Evolutionary conservation across 92 coral and sea anemone species (phyloP).

Genomic region (Phenganax marumi): DNA sequence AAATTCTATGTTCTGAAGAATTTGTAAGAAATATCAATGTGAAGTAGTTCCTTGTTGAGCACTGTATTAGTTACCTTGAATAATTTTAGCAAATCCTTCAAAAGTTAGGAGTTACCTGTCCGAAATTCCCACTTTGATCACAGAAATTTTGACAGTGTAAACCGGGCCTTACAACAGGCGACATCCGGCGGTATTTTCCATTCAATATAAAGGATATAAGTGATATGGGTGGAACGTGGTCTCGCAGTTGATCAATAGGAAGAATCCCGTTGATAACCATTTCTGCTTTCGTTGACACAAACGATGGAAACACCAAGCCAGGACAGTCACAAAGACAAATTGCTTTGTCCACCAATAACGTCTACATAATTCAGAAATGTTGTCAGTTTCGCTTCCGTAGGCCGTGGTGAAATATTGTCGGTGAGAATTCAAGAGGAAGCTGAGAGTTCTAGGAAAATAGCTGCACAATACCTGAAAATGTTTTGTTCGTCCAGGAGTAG

Average conservation of each 20-base stretch:
- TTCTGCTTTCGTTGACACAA: slow-evolving; percentile 97
- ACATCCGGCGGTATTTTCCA: no score
- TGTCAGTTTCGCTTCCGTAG: neutral
- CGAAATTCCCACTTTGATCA: no score
- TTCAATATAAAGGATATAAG: slow-evolving; percentile 71
- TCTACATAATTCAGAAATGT: slow-evolving; percentile 60
- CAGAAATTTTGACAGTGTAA: no score
- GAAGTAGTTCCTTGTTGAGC: no score
- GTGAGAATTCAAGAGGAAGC: no score
- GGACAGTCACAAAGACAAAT: slow-evolving; percentile 96
- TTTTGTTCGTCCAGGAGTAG: slow-evolving; percentile 94
- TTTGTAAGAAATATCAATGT: no score
- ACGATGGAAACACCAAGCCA: slow-evolving; percentile 94
- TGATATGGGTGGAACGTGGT: slow-evolving; percentile 83
- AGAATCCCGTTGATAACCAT: slow-evolving; percentile 92
- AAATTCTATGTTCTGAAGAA: no score
- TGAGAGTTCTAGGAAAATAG: neutral
- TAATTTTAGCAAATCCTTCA: no score
- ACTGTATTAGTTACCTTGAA: no score
- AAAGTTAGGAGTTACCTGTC: no score
- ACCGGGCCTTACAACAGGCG: no score
- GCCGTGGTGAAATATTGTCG: no score
- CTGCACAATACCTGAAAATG: slow-evolving; percentile 78
- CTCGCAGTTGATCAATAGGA: slow-evolving; percentile 96
- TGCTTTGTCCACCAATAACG: slow-evolving; percentile 68